A percentile compares a stretch with the other conserved stretches of the same genome.
Evolutionary conservation across 2,888 invertebrate genomes (phyloP).

Genomic region (Parascotia fuliginaria): DNA sequence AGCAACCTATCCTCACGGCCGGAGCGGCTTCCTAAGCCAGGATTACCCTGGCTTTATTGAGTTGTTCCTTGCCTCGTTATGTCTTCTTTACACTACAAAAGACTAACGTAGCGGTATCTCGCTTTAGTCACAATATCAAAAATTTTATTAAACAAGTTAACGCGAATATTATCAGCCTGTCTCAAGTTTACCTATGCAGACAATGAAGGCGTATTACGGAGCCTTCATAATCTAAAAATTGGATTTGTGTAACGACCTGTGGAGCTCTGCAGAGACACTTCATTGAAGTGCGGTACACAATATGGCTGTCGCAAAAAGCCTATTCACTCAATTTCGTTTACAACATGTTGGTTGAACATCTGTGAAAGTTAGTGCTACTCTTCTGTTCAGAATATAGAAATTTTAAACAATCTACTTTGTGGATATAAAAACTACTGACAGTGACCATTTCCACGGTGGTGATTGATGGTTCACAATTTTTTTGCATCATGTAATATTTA

Average conservation of each 20-base stretch:
- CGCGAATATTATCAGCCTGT: slow-evolving; percentile 20
- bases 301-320: slow-evolving; percentile 57
- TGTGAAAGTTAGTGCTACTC: slow-evolving; percentile 25
- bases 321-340: slow-evolving; percentile 58
- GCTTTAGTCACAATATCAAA: slow-evolving; percentile 18
- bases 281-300: slow-evolving; percentile 58
- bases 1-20: slow-evolving; percentile 36
- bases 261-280: slow-evolving; percentile 40
- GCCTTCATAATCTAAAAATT: slow-evolving; percentile 51
- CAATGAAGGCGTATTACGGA: slow-evolving; percentile 34
- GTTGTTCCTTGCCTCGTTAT: slow-evolving; percentile 44
- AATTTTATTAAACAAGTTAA: slow-evolving; percentile 35
- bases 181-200: slow-evolving; percentile 13
- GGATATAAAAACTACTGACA: too few relatives aligned
- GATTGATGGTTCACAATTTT: too few relatives aligned
- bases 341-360: slow-evolving; percentile 33
- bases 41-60: slow-evolving; percentile 56
- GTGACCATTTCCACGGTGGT: too few relatives aligned
- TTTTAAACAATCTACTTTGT: slow-evolving; percentile 34
- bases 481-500: too few relatives aligned
- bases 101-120: slow-evolving; percentile 40
- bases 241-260: slow-evolving; percentile 50
- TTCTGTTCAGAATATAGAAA: slow-evolving; percentile 34
- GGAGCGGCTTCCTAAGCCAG: slow-evolving; percentile 63
- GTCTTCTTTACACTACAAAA: slow-evolving; percentile 41